Conservation (phyloP, 2,113 vertebrate species). For the Camarhynchus parvulus region DNA sequence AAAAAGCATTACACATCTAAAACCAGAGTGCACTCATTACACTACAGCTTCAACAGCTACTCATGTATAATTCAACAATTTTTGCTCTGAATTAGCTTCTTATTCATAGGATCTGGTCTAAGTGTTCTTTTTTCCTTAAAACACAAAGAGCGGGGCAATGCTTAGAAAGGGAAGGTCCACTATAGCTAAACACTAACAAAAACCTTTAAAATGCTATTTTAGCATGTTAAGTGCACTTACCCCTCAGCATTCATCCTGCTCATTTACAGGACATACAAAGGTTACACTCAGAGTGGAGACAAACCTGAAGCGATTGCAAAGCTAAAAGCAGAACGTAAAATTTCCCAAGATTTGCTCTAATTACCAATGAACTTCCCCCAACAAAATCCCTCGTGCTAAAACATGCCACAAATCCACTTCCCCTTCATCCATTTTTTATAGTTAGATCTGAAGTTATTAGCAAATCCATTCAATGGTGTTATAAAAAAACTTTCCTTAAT, state of each 20-base stretch:
- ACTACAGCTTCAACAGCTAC: slow-evolving; percentile 26
- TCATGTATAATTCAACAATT: slow-evolving; percentile 53
- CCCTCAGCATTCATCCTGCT: neutral
- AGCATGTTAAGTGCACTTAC: neutral
- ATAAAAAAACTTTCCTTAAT: neutral
- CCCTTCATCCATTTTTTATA: neutral
- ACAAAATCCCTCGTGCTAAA: neutral
- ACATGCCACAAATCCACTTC: neutral
- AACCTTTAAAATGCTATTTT: neutral
- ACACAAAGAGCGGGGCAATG: neutral
- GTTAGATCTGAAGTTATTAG: neutral
- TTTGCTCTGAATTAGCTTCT: slow-evolving; percentile 35
- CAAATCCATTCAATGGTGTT: neutral
- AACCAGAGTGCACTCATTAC: slow-evolving; percentile 2
- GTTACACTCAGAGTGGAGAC: neutral
- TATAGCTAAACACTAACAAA: neutral
- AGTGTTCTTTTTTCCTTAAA: neutral
- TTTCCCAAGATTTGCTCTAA: neutral
- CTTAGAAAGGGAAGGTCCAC: neutral
- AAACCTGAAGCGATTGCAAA: neutral
- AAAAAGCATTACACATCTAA: slow-evolving; percentile 45
- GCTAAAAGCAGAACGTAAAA: neutral
- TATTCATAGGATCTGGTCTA: slow-evolving; percentile 27
- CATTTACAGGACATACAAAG: neutral
- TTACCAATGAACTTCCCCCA: neutral